phyloP scores from a whole-genome alignment of 2,113 vertebrate genomes.

The Ceyx cyanopectus region DNA sequence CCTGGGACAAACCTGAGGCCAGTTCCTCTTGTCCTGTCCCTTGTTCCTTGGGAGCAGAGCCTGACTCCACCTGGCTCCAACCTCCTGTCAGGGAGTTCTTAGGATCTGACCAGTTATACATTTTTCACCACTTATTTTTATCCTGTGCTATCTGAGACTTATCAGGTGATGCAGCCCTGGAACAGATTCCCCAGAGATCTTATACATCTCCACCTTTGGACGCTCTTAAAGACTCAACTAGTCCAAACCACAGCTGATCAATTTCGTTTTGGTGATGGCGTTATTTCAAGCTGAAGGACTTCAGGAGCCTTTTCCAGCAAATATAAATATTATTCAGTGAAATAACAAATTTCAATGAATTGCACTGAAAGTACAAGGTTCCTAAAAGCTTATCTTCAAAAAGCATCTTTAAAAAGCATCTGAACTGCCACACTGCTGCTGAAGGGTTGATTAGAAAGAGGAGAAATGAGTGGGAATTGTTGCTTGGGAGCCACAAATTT shows the following conservation, averaged over 20 bases:
- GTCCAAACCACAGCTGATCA: not conserved
- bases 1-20: not conserved
- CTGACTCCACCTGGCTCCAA: not conserved
- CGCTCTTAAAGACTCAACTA: not conserved
- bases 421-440: fast-evolving
- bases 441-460: not conserved
- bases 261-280: not conserved
- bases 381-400: not conserved
- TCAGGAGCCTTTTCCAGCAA: not conserved
- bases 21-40: not conserved
- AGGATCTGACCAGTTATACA: not conserved
- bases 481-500: not conserved
- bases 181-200: not conserved
- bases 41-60: not conserved
- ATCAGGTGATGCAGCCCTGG: not conserved
- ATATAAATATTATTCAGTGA: not conserved
- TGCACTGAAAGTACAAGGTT: not conserved
- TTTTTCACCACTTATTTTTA: not conserved
- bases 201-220: not conserved
- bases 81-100: not conserved
- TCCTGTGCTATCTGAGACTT: not conserved
- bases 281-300: not conserved
- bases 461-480: not conserved
- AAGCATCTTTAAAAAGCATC: not conserved
- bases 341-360: not conserved